Conservation (phyloP, 2,888 invertebrate species). For the Drosophila flavopinicola region DNA sequence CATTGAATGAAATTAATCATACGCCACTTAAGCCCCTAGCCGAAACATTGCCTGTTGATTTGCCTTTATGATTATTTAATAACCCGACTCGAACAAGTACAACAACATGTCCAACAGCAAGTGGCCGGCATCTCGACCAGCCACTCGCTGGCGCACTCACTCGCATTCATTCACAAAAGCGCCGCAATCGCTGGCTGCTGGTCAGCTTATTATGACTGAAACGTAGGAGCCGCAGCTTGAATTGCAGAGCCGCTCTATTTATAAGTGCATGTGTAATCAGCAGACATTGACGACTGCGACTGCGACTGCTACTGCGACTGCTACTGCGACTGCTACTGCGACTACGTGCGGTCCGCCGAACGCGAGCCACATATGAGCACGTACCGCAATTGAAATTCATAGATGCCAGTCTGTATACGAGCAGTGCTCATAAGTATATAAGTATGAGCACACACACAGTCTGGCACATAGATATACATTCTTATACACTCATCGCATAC, state of each 20-base stretch:
- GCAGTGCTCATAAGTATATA: slow-evolving; percentile 18
- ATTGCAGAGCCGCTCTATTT: slow-evolving; percentile 52
- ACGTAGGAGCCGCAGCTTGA: slow-evolving; percentile 36
- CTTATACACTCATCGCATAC: slow-evolving; percentile 38
- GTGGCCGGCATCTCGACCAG: slow-evolving; percentile 3
- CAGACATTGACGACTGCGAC: slow-evolving; percentile 21
- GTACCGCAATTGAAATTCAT: slow-evolving; percentile 77
- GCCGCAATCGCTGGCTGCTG: slow-evolving; percentile 28
- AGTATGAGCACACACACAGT: slow-evolving; percentile 9
- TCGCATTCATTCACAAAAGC: slow-evolving; percentile 61
- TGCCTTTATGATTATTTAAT: slow-evolving; percentile 49
- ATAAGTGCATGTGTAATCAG: slow-evolving; percentile 67
- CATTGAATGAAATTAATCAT: slow-evolving; percentile 57
- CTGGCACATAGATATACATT: slow-evolving; percentile 29
- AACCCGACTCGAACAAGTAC: slow-evolving; percentile 14
- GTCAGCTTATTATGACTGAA: slow-evolving; percentile 48
- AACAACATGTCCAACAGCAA: slow-evolving; percentile 1
- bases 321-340: slow-evolving; percentile 19
- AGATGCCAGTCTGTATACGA: slow-evolving; percentile 59
- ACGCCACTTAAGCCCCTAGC: slow-evolving; percentile 19
- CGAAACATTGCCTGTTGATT: slow-evolving; percentile 28
- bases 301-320: slow-evolving; percentile 4
- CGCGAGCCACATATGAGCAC: slow-evolving; percentile 67
- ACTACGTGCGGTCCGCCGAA: slow-evolving; percentile 63
- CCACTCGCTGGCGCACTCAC: slow-evolving; percentile 8